phyloP scores from a whole-genome alignment of 2,113 vertebrate species.

The Nyctibius bracteatus region DNA sequence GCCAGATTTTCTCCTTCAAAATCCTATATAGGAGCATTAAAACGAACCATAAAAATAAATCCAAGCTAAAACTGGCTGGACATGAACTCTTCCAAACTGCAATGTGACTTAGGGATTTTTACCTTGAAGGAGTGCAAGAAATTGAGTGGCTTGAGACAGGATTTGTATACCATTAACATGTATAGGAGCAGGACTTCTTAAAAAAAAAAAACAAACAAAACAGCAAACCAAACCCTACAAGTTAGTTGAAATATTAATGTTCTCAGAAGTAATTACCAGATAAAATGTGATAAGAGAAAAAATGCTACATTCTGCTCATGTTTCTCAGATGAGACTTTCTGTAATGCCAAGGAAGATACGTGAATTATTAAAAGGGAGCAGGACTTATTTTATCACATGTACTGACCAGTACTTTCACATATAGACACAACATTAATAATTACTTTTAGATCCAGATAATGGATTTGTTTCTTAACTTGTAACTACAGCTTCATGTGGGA shows the following conservation, averaged over 20 bases:
- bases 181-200: background rate
- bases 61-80: background rate
- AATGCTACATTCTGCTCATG: background rate
- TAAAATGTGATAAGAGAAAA: background rate
- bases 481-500: background rate
- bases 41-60: conserved; percentile 12
- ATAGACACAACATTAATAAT: background rate
- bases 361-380: background rate
- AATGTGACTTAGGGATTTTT: background rate
- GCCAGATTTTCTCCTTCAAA: background rate
- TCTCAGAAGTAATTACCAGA: background rate
- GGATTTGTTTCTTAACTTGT: background rate
- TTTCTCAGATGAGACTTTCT: background rate
- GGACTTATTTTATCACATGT: background rate
- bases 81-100: background rate
- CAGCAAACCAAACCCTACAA: background rate
- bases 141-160: background rate
- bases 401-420: background rate
- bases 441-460: background rate
- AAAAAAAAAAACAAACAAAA: too few species aligned
- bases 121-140: background rate
- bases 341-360: background rate
- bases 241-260: background rate
- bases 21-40: background rate
- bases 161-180: background rate